A percentile compares a stretch with the other conserved stretches of the same genome.
These are phyloP conservation scores for Drosophila repleta DNA, from an alignment of 1,140 invertebrate genomes.

Conservation along the genomic window DNA sequence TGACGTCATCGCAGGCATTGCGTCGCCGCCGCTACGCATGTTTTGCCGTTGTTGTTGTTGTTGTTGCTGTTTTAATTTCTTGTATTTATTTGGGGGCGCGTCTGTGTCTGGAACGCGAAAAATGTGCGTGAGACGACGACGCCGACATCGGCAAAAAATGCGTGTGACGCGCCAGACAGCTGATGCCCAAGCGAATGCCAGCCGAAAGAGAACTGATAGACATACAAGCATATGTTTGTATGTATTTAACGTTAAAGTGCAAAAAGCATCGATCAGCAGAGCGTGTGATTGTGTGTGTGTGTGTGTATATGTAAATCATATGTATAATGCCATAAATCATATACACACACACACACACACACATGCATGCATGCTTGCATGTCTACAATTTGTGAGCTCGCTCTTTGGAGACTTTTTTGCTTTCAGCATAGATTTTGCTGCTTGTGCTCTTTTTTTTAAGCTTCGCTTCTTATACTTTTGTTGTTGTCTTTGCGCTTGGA, in stretches of 20 bases:
- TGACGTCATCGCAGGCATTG: slow-evolving; percentile 61
- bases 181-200: slow-evolving; percentile 28
- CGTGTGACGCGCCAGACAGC: slow-evolving; percentile 41
- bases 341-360: not conserved
- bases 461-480: slow-evolving; percentile 30
- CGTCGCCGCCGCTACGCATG: slow-evolving; percentile 62
- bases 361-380: no score
- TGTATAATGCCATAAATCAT: slow-evolving; percentile 22
- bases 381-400: not conserved
- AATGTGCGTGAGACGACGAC: slow-evolving; percentile 39
- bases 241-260: slow-evolving; percentile 9
- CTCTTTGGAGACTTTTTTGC: slow-evolving; percentile 19
- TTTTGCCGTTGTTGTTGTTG: slow-evolving; percentile 29
- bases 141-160: no score
- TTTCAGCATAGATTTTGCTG: slow-evolving; percentile 14
- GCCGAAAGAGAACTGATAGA: not conserved
- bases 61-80: slow-evolving; percentile 13
- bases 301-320: slow-evolving; percentile 3
- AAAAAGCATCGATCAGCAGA: slow-evolving; percentile 13
- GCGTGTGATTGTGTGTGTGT: slow-evolving; percentile 17
- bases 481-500: slow-evolving; percentile 52
- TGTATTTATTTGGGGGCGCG: slow-evolving; percentile 60
- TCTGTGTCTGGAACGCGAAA: slow-evolving; percentile 53
- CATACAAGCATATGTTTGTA: not conserved
- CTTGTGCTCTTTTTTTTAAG: slow-evolving; percentile 5